phyloP scores from a whole-genome alignment of 1,140 invertebrate species.

The Cyrtorhinus lividipennis region DNA sequence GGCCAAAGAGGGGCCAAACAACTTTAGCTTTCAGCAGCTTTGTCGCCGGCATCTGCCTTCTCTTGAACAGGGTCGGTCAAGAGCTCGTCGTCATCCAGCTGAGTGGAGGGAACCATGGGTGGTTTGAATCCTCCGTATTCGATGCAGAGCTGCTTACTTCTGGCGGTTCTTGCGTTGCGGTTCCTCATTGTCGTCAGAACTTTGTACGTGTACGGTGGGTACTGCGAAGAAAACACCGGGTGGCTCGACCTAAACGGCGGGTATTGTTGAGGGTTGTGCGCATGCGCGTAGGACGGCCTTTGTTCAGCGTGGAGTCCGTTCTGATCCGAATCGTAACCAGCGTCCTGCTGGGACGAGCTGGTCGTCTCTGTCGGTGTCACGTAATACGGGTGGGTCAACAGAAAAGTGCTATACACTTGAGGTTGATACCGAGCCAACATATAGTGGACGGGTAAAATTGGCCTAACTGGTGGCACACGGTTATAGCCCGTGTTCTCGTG shows the following conservation, averaged over 20 bases:
- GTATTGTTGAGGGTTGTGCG: background rate
- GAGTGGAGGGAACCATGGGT: constrained; percentile 59
- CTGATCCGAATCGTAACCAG: background rate
- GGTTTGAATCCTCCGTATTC: constrained; percentile 65
- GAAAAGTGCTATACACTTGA: background rate
- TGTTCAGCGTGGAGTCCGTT: background rate
- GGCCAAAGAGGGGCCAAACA: no score
- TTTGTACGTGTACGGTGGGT: constrained; percentile 23
- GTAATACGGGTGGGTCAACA: background rate
- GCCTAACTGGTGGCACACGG: background rate
- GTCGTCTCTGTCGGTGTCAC: background rate
- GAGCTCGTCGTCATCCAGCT: constrained; percentile 46
- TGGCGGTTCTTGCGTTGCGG: constrained; percentile 11
- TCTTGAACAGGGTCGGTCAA: constrained; percentile 11
- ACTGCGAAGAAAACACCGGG: constrained; percentile 21
- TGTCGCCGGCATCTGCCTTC: constrained; percentile 1
- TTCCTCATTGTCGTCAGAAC: constrained; percentile 17
- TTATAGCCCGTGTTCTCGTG: constrained; percentile 16
- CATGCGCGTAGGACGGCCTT: background rate
- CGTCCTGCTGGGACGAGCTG: background rate
- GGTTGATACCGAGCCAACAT: background rate
- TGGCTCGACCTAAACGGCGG: constrained; percentile 24
- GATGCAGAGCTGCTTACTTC: constrained; percentile 37
- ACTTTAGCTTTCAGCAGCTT: background rate
- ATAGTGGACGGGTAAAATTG: background rate